Conservation (phyloP, 1,140 invertebrate genomes). For the Polyergus mexicanus region DNA sequence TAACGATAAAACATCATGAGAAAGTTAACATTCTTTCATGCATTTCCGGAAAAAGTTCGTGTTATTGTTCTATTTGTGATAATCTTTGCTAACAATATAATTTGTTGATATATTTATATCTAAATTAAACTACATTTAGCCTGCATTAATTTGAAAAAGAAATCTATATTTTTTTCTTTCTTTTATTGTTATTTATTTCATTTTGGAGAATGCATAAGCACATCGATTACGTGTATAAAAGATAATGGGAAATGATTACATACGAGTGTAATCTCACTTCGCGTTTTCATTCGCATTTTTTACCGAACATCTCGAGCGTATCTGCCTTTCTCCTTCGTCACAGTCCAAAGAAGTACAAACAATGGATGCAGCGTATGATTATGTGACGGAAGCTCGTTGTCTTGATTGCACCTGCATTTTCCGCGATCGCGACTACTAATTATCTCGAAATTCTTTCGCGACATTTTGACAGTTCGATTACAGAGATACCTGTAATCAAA, state of each 20-base stretch:
- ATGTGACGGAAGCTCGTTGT: constrained; percentile 64
- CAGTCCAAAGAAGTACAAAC: constrained; percentile 35
- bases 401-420: constrained; percentile 26
- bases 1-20: background rate
- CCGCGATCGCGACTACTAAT: background rate
- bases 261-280: constrained; percentile 54
- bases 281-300: constrained; percentile 68
- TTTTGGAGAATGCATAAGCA: too few species aligned
- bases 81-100: constrained; percentile 7
- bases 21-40: background rate
- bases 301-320: constrained; percentile 66
- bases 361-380: constrained; percentile 51
- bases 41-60: background rate
- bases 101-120: background rate
- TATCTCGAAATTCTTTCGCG: background rate
- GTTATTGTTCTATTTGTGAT: background rate
- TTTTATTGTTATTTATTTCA: too few species aligned
- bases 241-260: constrained; percentile 51
- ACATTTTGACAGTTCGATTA: background rate
- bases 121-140: too few species aligned
- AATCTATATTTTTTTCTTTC: too few species aligned
- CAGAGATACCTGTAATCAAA: too few species aligned
- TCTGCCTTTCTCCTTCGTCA: constrained; percentile 72
- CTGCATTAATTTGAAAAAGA: too few species aligned
- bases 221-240: background rate